Conservation (phyloP, 2,797 vertebrate species). For the Cuculus canorus region DNA sequence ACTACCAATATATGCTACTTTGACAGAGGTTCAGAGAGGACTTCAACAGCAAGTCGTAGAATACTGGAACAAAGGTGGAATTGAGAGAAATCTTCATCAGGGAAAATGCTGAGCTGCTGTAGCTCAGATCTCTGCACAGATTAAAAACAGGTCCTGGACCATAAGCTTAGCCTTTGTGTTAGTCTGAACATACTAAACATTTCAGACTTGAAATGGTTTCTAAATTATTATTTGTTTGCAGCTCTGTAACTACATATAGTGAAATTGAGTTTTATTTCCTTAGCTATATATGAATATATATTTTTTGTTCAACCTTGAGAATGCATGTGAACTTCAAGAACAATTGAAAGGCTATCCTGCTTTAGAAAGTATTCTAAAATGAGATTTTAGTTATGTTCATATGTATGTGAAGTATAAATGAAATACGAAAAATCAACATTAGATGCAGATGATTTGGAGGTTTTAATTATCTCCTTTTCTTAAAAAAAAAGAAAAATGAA, state of each 20-base stretch:
- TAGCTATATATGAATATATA: constrained; percentile 40
- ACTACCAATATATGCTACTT: background rate
- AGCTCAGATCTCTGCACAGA: background rate
- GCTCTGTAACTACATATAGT: constrained; percentile 55
- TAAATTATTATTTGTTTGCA: constrained; percentile 64
- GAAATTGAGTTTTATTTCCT: constrained; percentile 53
- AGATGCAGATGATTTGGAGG: background rate
- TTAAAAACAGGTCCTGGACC: constrained; percentile 8
- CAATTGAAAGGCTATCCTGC: constrained; percentile 10
- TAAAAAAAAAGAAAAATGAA: background rate
- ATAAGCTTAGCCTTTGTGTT: constrained; percentile 33
- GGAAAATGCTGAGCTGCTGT: constrained; percentile 11
- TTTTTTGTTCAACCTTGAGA: constrained; percentile 31
- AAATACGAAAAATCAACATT: constrained; percentile 29
- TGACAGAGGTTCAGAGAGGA: background rate
- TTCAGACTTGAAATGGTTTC: constrained; percentile 61
- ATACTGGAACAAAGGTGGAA: constrained; percentile 40
- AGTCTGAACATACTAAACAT: constrained; percentile 33
- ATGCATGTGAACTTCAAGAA: background rate
- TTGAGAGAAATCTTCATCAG: constrained; percentile 2
- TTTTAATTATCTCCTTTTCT: background rate
- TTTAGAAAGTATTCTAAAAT: constrained; percentile 42
- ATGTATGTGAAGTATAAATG: background rate
- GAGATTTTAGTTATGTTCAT: constrained; percentile 20
- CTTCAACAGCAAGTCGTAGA: constrained; percentile 53